Conservation (phyloP, 2,888 invertebrate genomes). For the Aphidoletes aphidimyza region DNA sequence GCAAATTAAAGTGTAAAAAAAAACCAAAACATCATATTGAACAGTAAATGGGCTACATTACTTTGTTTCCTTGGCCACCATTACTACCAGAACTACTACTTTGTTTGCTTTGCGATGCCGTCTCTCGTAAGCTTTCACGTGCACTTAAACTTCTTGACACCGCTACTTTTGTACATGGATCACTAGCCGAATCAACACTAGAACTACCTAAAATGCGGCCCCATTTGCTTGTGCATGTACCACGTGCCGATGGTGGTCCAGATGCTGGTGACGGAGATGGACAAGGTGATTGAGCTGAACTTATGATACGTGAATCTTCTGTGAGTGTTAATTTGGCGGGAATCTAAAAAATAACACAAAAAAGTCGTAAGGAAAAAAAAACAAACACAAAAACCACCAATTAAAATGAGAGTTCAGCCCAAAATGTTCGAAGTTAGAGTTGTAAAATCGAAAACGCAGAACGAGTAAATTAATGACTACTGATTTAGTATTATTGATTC, state of each 20-base stretch:
- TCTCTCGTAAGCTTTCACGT: conserved; percentile 68
- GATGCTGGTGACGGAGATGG: conserved; percentile 66
- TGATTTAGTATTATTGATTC: too few species aligned
- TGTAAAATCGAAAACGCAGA: too few species aligned
- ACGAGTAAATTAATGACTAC: too few species aligned
- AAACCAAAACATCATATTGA: not conserved
- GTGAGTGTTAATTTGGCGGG: conserved; percentile 67
- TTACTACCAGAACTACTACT: conserved; percentile 67
- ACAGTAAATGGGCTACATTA: conserved; percentile 59
- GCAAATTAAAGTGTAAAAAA: not conserved
- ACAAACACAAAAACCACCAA: not conserved
- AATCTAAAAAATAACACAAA: conserved; percentile 62
- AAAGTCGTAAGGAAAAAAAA: not conserved
- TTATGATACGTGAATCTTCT: conserved; percentile 66
- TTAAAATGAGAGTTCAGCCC: not conserved
- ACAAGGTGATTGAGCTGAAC: conserved; percentile 65
- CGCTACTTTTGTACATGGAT: conserved; percentile 69
- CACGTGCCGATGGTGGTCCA: conserved; percentile 69
- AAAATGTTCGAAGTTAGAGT: too few species aligned
- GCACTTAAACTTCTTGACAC: conserved; percentile 72
- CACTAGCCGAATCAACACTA: conserved; percentile 79
- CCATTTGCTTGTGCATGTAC: conserved; percentile 77
- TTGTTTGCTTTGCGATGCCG: conserved; percentile 64
- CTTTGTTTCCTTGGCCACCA: conserved; percentile 68
- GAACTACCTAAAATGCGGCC: conserved; percentile 83